These are phyloP conservation scores for Drosophila baimaii DNA, from an alignment of 1,140 invertebrate genomes.

Conservation along the genomic window DNA sequence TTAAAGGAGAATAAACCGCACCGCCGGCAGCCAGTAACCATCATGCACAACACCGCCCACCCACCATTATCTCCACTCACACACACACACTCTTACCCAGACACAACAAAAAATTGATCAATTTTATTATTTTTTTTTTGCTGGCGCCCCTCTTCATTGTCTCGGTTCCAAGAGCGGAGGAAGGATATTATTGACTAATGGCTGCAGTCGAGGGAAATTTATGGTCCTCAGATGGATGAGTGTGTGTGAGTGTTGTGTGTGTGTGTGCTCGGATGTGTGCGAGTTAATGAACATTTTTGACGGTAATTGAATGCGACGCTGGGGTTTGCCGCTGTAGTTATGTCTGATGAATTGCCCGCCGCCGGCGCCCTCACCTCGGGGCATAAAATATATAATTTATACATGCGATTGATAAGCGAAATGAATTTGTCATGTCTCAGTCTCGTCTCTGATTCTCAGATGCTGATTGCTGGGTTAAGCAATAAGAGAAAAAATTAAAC, in stretches of 20 bases:
- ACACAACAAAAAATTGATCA: constrained; percentile 23
- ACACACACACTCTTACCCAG: not conserved
- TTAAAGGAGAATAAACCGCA: constrained; percentile 35
- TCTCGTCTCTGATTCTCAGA: constrained; percentile 24
- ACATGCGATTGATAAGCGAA: constrained; percentile 40
- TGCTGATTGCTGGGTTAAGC: constrained; percentile 34
- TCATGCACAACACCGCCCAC: not conserved
- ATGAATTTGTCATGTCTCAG: constrained; percentile 47
- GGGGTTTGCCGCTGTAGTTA: constrained; percentile 44
- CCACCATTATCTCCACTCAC: constrained; percentile 25
- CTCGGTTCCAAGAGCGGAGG: constrained; percentile 21
- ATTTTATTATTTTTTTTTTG: constrained; percentile 22
- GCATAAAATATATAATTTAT: constrained; percentile 43
- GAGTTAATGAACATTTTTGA: constrained; percentile 60
- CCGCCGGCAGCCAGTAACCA: constrained; percentile 8
- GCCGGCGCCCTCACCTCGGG: not conserved
- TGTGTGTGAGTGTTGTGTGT: not conserved
- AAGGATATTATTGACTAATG: constrained; percentile 55
- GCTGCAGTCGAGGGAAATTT: constrained; percentile 51
- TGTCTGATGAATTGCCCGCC: constrained; percentile 31
- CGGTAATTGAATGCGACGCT: constrained; percentile 49
- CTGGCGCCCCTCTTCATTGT: constrained; percentile 30
- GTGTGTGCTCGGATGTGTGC: constrained; percentile 1
- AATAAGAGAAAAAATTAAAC: not conserved
- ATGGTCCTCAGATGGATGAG: constrained; percentile 33